Base-by-base conservation (phyloP, 2,113 vertebrate genomes). In the Crotalus viridis region DNA sequence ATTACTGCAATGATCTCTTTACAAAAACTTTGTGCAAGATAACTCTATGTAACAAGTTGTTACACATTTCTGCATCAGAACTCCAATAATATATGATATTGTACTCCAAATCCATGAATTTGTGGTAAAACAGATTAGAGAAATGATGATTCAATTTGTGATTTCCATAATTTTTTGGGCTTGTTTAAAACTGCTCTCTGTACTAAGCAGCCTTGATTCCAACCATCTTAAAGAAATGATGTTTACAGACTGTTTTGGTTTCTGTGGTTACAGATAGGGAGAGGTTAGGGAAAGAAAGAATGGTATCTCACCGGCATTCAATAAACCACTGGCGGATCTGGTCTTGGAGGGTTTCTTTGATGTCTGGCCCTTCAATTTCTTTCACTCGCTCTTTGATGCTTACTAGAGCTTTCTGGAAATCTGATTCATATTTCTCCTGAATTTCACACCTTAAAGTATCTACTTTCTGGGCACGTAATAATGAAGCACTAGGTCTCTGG, bases 251-350 rank as follows among this genome's bases (percentile, higher is more conserved):
- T 43, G 17, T 81, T 43, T 21, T 81, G 17, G 7, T 81, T 21
- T 43, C 17, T 81, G n/a, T 81, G 74, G 0, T 10, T 81, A 43
- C 33, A 21, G 33, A 81, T 21, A 21, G 33, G 33, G 33, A 81
- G 17, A 81, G 33, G 33, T 81, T 81, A 39, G 17, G 17, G 17
- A 81, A 81, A 81, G 33, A 81, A 43, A 81, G 33, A 81, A 21
- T 21, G 74, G 87, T n/a, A 85, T 0, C 95, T 97, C 91, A 98
- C 98, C 98, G 95, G 97, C 98, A 98, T 64, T 99, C 98, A 0
- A 98, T 96, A 96, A 98, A 98, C 97, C 98, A 99, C 93, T 97
- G 98, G 8, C 98, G 94, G n/a, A 99, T 98, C 97, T 98, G 97
- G 10, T 98, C 97, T 91, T 97, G 97, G 2, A 99, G 97, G 0